These are phyloP conservation scores for Mesodorylaimus sp. DNA, from an alignment of 2,888 invertebrate genomes.

Conservation along the genomic window DNA sequence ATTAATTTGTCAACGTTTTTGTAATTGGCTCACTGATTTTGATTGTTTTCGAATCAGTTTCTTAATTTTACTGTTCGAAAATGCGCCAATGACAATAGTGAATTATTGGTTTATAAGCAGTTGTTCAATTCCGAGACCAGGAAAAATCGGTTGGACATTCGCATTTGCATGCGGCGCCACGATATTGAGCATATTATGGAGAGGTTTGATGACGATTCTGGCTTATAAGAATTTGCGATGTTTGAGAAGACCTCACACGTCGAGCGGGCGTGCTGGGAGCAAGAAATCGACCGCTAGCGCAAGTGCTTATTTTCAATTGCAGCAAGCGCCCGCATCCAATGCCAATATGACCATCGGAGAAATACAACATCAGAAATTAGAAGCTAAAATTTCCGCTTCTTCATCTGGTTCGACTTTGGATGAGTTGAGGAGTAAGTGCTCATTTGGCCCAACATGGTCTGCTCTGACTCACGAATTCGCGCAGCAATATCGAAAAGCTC, in stretches of 20 bases:
- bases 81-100: slow-evolving; percentile 24
- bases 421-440: neutral
- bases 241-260: neutral
- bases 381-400: neutral
- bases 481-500: too few relatives aligned
- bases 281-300: too few relatives aligned
- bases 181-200: slow-evolving; percentile 21
- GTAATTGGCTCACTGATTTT: slow-evolving; percentile 25
- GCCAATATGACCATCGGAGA: neutral
- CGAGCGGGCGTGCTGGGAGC: neutral
- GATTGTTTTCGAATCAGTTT: slow-evolving; percentile 29
- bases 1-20: slow-evolving; percentile 23
- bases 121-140: slow-evolving; percentile 23
- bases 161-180: slow-evolving; percentile 19
- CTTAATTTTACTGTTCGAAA: slow-evolving; percentile 25
- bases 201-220: slow-evolving; percentile 24
- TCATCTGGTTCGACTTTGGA: neutral
- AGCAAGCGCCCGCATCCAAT: too few relatives aligned
- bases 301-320: too few relatives aligned
- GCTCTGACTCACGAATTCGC: neutral
- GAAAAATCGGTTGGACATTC: slow-evolving; percentile 18
- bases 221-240: slow-evolving; percentile 15
- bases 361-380: neutral
- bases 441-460: neutral
- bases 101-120: slow-evolving; percentile 26